A percentile compares a stretch with the other conserved stretches of the same genome.
phyloP scores from a whole-genome alignment of 37 sponge, comb jelly and placozoan species.

The Oopsacas minuta region DNA sequence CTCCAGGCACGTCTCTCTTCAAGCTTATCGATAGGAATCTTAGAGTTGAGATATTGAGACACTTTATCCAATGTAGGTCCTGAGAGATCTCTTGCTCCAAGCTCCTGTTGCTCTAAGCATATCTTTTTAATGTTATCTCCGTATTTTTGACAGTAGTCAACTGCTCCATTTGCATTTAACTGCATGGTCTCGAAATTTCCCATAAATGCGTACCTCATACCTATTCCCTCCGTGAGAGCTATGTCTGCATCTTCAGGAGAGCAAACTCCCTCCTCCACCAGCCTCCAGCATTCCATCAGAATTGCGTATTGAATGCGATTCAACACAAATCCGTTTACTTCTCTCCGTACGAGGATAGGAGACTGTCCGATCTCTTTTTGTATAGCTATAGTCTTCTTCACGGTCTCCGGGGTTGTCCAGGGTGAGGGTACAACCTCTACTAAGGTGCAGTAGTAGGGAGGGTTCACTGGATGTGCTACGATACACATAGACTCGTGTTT shows the following conservation, averaged over 20 bases:
- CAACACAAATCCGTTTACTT: constrained; percentile 74
- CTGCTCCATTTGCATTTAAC: constrained; percentile 75
- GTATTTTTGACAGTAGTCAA: constrained; percentile 81
- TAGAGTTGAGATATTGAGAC: constrained; percentile 26
- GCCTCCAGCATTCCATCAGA: constrained; percentile 88
- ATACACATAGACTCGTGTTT: constrained; percentile 62
- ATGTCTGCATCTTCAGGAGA: constrained; percentile 87
- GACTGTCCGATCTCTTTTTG: constrained; percentile 65
- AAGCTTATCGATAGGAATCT: constrained; percentile 53
- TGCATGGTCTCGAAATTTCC: constrained; percentile 86
- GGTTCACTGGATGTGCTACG: constrained; percentile 88
- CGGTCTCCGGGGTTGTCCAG: constrained; percentile 41
- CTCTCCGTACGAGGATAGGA: constrained; percentile 72
- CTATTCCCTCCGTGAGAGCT: constrained; percentile 72
- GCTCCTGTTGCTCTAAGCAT: constrained; percentile 37
- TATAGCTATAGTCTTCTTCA: constrained; percentile 32
- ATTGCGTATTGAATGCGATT: constrained; percentile 94
- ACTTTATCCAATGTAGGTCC: constrained; percentile 51
- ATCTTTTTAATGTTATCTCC: constrained; percentile 63
- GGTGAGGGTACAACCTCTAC: constrained; percentile 78
- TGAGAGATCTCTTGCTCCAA: constrained; percentile 32
- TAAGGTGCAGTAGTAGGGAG: constrained; percentile 65
- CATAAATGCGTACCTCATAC: constrained; percentile 73
- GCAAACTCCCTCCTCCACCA: constrained; percentile 87
- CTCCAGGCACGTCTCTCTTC: constrained; percentile 64